Percentiles rank a stretch among this genome's conserved stretches.
These are phyloP conservation scores for Frankliniella intonsa DNA, from an alignment of 2,888 invertebrate species.

Conservation along the genomic window DNA sequence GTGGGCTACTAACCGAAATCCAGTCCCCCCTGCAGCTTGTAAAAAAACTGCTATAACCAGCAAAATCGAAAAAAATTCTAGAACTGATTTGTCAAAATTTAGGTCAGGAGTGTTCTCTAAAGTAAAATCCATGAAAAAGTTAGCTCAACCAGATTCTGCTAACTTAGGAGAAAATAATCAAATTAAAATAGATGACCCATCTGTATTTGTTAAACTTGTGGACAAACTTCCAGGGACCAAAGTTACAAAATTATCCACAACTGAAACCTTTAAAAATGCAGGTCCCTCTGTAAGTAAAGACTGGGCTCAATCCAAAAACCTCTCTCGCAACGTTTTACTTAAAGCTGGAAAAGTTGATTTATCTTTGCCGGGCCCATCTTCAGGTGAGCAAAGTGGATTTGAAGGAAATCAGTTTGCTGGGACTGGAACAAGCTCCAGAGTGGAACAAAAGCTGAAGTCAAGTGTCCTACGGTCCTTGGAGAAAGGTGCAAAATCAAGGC, in stretches of 20 bases:
- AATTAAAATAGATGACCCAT: background rate
- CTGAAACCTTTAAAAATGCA: background rate
- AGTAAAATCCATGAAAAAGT: background rate
- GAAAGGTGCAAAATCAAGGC: slow-evolving; percentile 17
- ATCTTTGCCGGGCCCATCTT: slow-evolving; percentile 3
- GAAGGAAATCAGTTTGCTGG: background rate
- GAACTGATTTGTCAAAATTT: background rate
- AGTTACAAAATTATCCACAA: background rate
- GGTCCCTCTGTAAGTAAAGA: slow-evolving; percentile 13
- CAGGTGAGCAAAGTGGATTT: slow-evolving; percentile 14
- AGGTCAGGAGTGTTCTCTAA: background rate
- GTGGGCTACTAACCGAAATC: background rate
- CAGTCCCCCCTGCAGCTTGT: background rate
- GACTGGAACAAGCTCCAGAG: background rate
- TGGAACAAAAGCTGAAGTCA: slow-evolving; percentile 12
- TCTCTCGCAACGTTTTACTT: background rate
- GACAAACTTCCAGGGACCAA: slow-evolving; percentile 6
- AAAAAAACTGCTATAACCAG: background rate
- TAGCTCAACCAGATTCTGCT: background rate
- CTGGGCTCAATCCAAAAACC: background rate
- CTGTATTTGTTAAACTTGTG: background rate
- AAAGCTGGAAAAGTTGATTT: slow-evolving; percentile 12
- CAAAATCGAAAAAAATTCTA: slow-evolving; percentile 2
- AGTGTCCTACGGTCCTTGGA: slow-evolving; percentile 4
- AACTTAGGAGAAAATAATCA: background rate